Evolutionary conservation across 2,797 vertebrate genomes (phyloP).

Genomic region (Falco berigora): DNA sequence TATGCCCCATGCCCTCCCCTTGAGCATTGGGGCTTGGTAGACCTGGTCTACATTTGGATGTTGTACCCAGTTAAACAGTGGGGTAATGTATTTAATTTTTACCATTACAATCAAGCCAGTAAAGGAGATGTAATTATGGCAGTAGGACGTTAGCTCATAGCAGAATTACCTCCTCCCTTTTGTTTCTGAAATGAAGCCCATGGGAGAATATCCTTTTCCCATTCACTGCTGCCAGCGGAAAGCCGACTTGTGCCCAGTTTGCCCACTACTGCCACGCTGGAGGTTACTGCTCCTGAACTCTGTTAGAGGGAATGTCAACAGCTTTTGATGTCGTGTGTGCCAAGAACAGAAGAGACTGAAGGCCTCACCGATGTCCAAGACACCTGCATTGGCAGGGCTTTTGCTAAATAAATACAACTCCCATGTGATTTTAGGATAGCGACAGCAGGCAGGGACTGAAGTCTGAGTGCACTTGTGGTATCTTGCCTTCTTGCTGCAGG

Average conservation of each 20-base stretch:
- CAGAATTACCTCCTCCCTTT: not conserved
- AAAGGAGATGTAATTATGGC: not conserved
- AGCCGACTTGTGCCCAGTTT: not conserved
- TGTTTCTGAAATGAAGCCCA: not conserved
- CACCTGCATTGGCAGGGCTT: not conserved
- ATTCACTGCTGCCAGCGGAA: not conserved
- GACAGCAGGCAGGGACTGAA: not conserved
- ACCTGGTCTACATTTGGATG: not conserved
- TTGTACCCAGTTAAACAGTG: not conserved
- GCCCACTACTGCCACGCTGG: not conserved
- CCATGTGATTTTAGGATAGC: not conserved
- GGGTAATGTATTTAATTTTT: not conserved
- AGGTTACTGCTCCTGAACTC: not conserved
- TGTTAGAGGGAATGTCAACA: not conserved
- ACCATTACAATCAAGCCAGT: not conserved
- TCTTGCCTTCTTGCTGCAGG: not conserved
- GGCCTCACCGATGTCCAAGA: not conserved
- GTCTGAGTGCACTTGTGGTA: not conserved
- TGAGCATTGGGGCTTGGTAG: not conserved
- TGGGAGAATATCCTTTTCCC: not conserved
- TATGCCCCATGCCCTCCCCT: not conserved
- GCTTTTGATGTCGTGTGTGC: not conserved
- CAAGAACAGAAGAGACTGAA: not conserved
- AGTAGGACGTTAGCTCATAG: not conserved
- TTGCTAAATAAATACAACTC: not conserved